Evolutionary conservation across 2,888 invertebrate genomes (phyloP).

Genomic region (Tanypteryx hageni): DNA sequence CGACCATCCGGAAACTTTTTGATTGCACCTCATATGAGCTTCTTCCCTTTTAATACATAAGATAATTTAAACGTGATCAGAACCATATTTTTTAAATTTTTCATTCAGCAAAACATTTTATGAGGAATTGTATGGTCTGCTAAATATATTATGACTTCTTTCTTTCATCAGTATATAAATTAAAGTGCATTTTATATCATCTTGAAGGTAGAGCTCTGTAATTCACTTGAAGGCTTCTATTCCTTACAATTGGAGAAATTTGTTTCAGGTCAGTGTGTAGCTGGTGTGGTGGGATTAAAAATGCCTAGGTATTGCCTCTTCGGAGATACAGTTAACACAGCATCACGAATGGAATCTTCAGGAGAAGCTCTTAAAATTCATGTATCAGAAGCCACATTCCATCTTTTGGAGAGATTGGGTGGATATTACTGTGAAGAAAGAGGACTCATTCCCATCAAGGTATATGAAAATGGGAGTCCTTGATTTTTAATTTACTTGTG

Average conservation of each 20-base stretch:
- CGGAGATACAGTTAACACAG: constrained; percentile 90
- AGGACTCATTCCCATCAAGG: constrained; percentile 86
- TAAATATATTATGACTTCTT: too few species aligned
- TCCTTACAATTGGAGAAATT: background rate
- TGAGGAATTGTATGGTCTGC: background rate
- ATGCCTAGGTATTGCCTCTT: constrained; percentile 91
- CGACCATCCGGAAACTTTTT: too few species aligned
- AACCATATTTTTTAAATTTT: too few species aligned
- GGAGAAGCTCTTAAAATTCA: constrained; percentile 87
- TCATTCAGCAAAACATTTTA: background rate
- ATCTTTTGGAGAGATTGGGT: constrained; percentile 82
- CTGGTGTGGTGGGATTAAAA: constrained; percentile 89
- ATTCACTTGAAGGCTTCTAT: background rate
- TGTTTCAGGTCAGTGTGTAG: constrained; percentile 84
- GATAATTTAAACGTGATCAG: too few species aligned
- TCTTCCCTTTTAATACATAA: too few species aligned
- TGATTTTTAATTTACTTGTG: background rate
- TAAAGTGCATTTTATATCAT: background rate
- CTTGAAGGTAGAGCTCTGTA: background rate
- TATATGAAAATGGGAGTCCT: constrained; percentile 71
- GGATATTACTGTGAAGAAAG: constrained; percentile 86
- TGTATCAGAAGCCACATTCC: constrained; percentile 84
- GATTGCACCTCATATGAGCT: too few species aligned
- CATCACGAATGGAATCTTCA: constrained; percentile 88
- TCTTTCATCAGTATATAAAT: too few species aligned